Evolutionary conservation across 37 sponge, comb jelly and placozoan species (phyloP), one percentile per base, ranked within the genome.

Genomic region (Theonella swinhoei): DNA sequence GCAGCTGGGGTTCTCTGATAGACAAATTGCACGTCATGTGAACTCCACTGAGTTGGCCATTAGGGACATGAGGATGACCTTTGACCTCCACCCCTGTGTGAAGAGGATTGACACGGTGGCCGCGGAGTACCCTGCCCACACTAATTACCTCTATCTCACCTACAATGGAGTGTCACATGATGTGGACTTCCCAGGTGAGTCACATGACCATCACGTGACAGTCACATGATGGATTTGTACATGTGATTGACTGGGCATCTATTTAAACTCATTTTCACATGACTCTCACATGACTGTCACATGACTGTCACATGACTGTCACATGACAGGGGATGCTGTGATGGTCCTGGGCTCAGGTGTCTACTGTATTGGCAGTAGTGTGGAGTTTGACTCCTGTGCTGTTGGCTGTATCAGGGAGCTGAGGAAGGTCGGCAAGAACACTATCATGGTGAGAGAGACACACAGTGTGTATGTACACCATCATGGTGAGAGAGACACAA

Each of bases 311-410:
- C n/a, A 29, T 72, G n/a, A 40, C 36, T 72, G 30, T 36, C 54
- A 47, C 54, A 47, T 47, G 54, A 47, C 54, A 47, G 54, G 54
- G 54, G 54, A 86, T 11, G 94, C 94, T 25, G 74, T 88, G 43
- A 90, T 98, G 94, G 99, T 98, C 32, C 85, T 98, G 33, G 99
- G 99, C 4, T 93, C 94, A 32, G 99, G 99, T 0, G 97, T 97
- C 31, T 97, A 99, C 69, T 81, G 98, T 37, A 99, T 99, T 67
- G 99, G 99, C 0, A 95, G 96, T 64, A 90, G 93, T 83, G 97
- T 99, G 32, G 99, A 99, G 92, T 99, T 99, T 89, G 99, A 99
- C 84, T 99, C 90, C 89, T 99, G 99, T 90, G 95, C 96, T 79
- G 99, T 99, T 36, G 94, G 96, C 20, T 97, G 97, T 42, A 97